Percentiles rank a stretch among this genome's conserved stretches.
Conservation (phyloP, 2,797 vertebrate species). For the Eutrigla gurnardus region DNA sequence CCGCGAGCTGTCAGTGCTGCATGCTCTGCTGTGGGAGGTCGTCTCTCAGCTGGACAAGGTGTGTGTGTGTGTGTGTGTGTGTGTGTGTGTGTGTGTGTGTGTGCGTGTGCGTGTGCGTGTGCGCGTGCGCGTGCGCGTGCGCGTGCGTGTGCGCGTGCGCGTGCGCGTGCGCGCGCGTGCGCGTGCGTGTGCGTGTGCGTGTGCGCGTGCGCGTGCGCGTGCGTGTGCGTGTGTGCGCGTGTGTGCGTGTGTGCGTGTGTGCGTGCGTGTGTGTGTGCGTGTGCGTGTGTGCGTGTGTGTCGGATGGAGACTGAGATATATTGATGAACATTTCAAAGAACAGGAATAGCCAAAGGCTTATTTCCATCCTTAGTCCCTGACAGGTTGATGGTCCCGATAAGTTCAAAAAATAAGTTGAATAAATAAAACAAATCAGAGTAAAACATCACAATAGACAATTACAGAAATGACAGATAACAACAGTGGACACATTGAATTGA, state of each 20-base stretch:
- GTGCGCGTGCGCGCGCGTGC: too few species aligned
- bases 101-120: slow-evolving; percentile 10
- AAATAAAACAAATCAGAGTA: too few species aligned
- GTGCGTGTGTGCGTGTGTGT: slow-evolving; percentile 9
- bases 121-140: slow-evolving; percentile 7
- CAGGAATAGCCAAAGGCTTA: too few species aligned
- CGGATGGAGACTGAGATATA: too few species aligned
- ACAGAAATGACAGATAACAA: too few species aligned
- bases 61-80: slow-evolving; percentile 25
- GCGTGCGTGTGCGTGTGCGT: slow-evolving; percentile 24
- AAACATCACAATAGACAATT: too few species aligned
- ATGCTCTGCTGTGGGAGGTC: slow-evolving; percentile 95
- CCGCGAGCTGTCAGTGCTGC: slow-evolving; percentile 93
- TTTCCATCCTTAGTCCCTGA: too few species aligned
- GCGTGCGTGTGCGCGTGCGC: slow-evolving; percentile 13
- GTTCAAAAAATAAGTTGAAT: too few species aligned
- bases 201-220: slow-evolving; percentile 19
- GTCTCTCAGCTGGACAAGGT: slow-evolving; percentile 95
- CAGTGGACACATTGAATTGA: too few species aligned
- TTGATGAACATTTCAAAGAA: too few species aligned
- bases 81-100: slow-evolving; percentile 21
- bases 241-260: slow-evolving; percentile 16
- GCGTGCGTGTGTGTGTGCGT: slow-evolving; percentile 24
- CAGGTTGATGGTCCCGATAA: too few species aligned
- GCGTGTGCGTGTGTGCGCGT: slow-evolving; percentile 21